Evolutionary conservation across 2,888 invertebrate species (phyloP), one percentile per base, ranked within the genome.

Genomic region (Anoplius nigerrimus): DNA sequence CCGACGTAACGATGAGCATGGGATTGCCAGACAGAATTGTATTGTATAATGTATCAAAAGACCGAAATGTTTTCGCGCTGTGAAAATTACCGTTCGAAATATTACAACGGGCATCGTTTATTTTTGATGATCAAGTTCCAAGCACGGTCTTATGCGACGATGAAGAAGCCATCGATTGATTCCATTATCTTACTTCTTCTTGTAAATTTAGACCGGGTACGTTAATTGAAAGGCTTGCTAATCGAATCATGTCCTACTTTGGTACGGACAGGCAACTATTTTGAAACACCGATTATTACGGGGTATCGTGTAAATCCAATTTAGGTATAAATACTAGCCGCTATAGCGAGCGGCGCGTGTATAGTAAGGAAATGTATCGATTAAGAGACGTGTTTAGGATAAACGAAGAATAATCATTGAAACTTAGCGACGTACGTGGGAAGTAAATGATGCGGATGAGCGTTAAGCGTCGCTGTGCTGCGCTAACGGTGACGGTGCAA

Each of bases 251-350:
- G 22, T 13, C 51, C 60, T 48, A 60, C 24, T 13, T 45, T 57
- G 68, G 65, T 68, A 73, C 53, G 42, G 53, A 54, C 48, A 24
- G 46, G 60, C 52, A 63, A 65, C 59, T 58, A 65, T 54, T 62
- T 66, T 57, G 48, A 54, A 59, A 58, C 48, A 48, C 42, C 61
- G 57, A 64, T 62, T 53, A 62, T 70, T 64, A 59, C 59, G 6
- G 34, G 58, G 56, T 43, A 24, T 64, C 60, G 60, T 72, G 54
- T 76, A 72, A 76, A 72, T 66, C 51, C 59, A 54, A 55, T 55
- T 27, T 77, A 74, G 74, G 43, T 53, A 21, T 65, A 75, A 71
- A 57, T 21, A 22, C n/a, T 42, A 43, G 52, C 21, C 46, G 43
- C 45, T 45, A 46, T 42, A 62, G 42, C 34, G 42, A 34, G 22